A percentile compares a stretch with the other conserved stretches of the same genome.
Conservation (phyloP, 2,888 invertebrate species). For the Nineta flava region DNA sequence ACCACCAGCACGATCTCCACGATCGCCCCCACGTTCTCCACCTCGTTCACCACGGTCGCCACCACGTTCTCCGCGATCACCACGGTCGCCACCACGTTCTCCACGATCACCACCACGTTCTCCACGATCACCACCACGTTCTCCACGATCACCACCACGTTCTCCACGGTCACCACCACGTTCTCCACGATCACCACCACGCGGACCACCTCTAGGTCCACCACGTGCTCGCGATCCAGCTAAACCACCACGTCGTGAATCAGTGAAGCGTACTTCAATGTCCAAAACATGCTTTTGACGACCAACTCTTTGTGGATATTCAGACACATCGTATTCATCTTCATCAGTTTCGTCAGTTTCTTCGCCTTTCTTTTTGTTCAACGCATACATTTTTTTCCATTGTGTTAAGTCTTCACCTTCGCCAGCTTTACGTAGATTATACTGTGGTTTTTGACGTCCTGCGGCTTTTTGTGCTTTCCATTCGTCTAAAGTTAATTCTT, state of each 20-base stretch:
- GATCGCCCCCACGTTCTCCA: slow-evolving; percentile 46
- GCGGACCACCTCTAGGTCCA: slow-evolving; percentile 34
- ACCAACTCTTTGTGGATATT: slow-evolving; percentile 74
- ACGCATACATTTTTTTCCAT: slow-evolving; percentile 81
- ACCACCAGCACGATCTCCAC: slow-evolving; percentile 38
- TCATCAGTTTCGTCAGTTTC: slow-evolving; percentile 40
- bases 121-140: slow-evolving; percentile 52
- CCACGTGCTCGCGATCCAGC: slow-evolving; percentile 48
- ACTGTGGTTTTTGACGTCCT: slow-evolving; percentile 68
- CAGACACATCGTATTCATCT: slow-evolving; percentile 51
- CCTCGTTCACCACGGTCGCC: slow-evolving; percentile 66
- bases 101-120: slow-evolving; percentile 40
- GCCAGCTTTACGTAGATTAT: slow-evolving; percentile 83
- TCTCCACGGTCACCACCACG: no score
- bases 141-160: no score
- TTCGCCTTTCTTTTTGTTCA: slow-evolving; percentile 57
- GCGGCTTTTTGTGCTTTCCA: slow-evolving; percentile 77
- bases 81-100: slow-evolving; percentile 28
- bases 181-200: slow-evolving; percentile 25
- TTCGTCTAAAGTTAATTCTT: slow-evolving; percentile 85
- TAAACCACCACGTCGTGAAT: slow-evolving; percentile 53
- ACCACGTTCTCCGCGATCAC: slow-evolving; percentile 28
- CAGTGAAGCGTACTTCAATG: slow-evolving; percentile 78
- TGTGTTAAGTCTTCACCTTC: slow-evolving; percentile 83
- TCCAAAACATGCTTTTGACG: slow-evolving; percentile 73